These are phyloP conservation scores for Drosophila maculinotata DNA, from an alignment of 2,888 invertebrate genomes.

Conservation along the genomic window DNA sequence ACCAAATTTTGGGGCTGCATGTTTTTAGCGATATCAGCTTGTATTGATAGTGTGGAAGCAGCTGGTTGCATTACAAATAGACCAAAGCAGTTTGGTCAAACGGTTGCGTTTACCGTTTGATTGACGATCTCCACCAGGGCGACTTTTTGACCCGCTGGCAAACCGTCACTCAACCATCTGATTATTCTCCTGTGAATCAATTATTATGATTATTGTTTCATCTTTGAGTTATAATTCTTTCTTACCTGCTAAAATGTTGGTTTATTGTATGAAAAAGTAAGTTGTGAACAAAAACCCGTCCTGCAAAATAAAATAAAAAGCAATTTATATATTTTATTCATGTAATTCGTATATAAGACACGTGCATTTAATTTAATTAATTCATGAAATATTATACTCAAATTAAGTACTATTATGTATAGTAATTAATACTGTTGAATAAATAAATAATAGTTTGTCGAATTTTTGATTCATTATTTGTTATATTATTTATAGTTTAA, in stretches of 20 bases:
- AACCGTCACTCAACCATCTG: constrained; percentile 85
- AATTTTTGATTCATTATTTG: too few species aligned
- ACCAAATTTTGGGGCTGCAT: constrained; percentile 85
- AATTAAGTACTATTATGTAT: too few species aligned
- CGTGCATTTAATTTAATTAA: too few species aligned
- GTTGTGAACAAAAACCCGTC: constrained; percentile 6
- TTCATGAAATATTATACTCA: too few species aligned
- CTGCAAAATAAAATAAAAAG: neutral
- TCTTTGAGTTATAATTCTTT: neutral
- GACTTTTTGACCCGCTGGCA: constrained; percentile 76
- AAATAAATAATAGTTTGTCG: too few species aligned
- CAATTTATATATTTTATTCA: neutral
- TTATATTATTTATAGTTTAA: too few species aligned
- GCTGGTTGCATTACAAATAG: constrained; percentile 81
- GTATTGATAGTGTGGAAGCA: constrained; percentile 74
- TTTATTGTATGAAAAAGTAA: constrained; percentile 23
- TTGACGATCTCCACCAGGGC: constrained; percentile 73
- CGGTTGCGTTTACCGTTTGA: constrained; percentile 26
- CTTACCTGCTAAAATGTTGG: constrained; percentile 23
- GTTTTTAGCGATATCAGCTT: constrained; percentile 80
- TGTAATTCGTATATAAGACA: too few species aligned
- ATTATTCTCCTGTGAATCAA: constrained; percentile 51
- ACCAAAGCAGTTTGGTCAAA: constrained; percentile 40
- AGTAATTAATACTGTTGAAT: too few species aligned
- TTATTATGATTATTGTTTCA: neutral